Evolutionary conservation across 2,797 vertebrate genomes (phyloP).

Genomic region (Cirrhinus mrigala): DNA sequence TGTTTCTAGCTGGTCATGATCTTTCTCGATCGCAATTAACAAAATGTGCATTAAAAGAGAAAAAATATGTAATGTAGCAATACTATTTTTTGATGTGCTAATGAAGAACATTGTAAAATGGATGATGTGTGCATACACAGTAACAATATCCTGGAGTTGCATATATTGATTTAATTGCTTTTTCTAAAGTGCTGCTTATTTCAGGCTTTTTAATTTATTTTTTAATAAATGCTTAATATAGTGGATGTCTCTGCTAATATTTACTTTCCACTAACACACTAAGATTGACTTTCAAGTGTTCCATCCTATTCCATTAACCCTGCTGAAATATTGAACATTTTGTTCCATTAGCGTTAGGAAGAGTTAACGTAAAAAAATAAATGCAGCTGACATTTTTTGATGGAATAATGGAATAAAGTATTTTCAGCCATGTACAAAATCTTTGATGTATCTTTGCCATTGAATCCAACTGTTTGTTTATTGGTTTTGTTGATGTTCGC

Average conservation of each 20-base stretch:
- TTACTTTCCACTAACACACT: constrained; percentile 43
- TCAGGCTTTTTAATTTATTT: not conserved
- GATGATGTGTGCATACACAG: not conserved
- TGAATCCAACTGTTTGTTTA: not conserved
- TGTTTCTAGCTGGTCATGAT: not conserved
- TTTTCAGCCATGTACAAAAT: not conserved
- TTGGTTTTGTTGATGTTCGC: constrained; percentile 16
- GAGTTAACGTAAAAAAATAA: too few relatives aligned
- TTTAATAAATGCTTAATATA: constrained; percentile 20
- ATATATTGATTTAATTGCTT: not conserved
- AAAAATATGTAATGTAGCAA: not conserved
- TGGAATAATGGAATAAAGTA: not conserved
- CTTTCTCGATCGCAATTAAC: not conserved
- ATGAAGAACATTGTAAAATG: not conserved
- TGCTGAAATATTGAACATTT: not conserved
- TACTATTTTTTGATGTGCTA: not conserved
- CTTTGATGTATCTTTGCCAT: not conserved
- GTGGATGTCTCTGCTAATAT: constrained; percentile 23
- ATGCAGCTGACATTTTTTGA: not conserved
- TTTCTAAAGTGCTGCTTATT: constrained; percentile 28
- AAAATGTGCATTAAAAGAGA: not conserved
- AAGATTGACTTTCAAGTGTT: constrained; percentile 21
- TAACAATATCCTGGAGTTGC: not conserved
- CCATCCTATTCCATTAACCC: constrained; percentile 16
- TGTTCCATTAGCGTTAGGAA: not conserved